Conservation (phyloP, 2,888 invertebrate genomes). For the Eupeodes latifasciatus region DNA sequence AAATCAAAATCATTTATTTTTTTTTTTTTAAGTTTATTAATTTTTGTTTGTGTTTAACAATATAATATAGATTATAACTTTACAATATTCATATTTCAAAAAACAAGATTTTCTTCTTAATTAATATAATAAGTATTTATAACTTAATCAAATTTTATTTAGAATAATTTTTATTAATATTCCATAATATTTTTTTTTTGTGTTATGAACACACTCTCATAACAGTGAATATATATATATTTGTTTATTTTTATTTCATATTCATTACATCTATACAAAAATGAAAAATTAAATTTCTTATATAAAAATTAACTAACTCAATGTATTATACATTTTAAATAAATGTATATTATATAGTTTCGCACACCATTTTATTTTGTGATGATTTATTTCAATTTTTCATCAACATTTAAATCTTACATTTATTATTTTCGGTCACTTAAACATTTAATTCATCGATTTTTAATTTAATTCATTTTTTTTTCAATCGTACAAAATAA, state of each 20-base stretch:
- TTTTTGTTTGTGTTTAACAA: constrained; percentile 51
- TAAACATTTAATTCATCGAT: constrained; percentile 46
- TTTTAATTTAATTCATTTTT: constrained; percentile 55
- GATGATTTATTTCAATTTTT: constrained; percentile 28
- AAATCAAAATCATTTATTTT: background rate
- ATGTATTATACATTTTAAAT: background rate
- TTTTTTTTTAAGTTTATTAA: constrained; percentile 48
- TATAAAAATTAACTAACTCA: constrained; percentile 59
- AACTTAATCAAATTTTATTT: constrained; percentile 62
- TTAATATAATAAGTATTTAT: constrained; percentile 34
- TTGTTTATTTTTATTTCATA: constrained; percentile 16
- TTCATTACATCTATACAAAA: constrained; percentile 46
- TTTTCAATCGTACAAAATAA: constrained; percentile 76
- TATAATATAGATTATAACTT: constrained; percentile 53
- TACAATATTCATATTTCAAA: constrained; percentile 40
- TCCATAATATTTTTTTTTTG: background rate
- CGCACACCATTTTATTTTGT: constrained; percentile 31
- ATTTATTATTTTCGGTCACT: constrained; percentile 55
- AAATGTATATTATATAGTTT: background rate
- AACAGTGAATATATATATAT: constrained; percentile 65
- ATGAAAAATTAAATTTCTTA: constrained; percentile 52
- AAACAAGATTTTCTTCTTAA: constrained; percentile 19
- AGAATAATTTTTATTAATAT: constrained; percentile 28
- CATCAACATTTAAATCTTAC: constrained; percentile 41
- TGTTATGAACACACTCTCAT: constrained; percentile 64